Base-by-base conservation (phyloP, 1,140 invertebrate species). In the Idris sp. region DNA sequence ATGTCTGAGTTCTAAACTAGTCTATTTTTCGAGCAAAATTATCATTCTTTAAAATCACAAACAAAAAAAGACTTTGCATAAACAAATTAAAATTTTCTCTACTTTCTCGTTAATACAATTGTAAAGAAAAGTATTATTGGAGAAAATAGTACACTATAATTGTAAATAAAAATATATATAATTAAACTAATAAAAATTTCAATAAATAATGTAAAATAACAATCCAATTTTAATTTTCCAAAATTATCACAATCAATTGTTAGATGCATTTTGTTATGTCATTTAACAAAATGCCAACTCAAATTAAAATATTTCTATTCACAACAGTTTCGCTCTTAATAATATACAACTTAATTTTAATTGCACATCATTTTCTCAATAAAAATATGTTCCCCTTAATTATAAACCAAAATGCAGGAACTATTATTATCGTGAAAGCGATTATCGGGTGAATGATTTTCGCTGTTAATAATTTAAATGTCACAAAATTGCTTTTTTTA, bases 401-500 rank as follows among this genome's bases (percentile, higher is more conserved):
- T 26, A 43, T 7, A 15, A 33, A 9, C 30, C 19, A 58, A 68
- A 58, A 58, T 49, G 51, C 64, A 68, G 64, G 51, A 68, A 68
- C 51, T 46, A 68, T 68, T 30, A 22, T 65, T 65, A 65, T 65
- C 46, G 48, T 53, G 61, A 65, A 46, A 65, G 30, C 25, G 49
- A 65, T 35, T 38, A 28, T 44, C 48, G 31, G 15, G 28, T 36
- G 7, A 30, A 28, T 44, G 14, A 56, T 26, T 40, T 61, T 30
- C 26, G 26, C 22, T 44, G 28, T 28, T 9, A 22, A 18, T 0
- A 43, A 30, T 38, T 30, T 13, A 35, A 49, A 49, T 61, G 58
- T 40, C 11, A 31, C 58, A 49, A 49, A 61, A 49, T 41, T 54
- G 51, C 19, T 54, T 30, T 7, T 1, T 30, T 10, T n/a, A n/a